A percentile compares a stretch with the other conserved stretches of the same genome.
phyloP scores from a whole-genome alignment of 2,797 vertebrate genomes.

The Enoplosus armatus region DNA sequence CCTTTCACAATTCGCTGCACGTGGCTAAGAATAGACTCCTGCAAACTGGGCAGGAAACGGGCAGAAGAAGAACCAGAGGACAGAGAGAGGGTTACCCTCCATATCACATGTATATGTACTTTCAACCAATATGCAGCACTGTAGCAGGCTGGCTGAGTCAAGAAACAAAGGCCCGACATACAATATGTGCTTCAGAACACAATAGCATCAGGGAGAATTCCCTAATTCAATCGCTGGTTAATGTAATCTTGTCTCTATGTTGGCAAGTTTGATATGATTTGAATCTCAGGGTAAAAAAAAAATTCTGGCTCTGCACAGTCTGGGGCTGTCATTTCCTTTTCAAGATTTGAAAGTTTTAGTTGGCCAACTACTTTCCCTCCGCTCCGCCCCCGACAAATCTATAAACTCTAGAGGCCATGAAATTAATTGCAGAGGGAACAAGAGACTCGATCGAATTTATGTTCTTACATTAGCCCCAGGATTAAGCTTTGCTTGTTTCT shows the following conservation, averaged over 20 bases:
- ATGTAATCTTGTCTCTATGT: background rate
- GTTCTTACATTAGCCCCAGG: constrained; percentile 73
- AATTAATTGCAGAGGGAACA: constrained; percentile 79
- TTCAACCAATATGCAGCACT: constrained; percentile 5
- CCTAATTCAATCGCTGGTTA: background rate
- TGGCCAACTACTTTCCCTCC: constrained; percentile 36
- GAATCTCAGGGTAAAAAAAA: background rate
- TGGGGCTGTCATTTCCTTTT: constrained; percentile 17
- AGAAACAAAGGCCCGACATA: background rate
- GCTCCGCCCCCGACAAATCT: constrained; percentile 53
- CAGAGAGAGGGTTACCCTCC: background rate
- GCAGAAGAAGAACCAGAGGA: constrained; percentile 21
- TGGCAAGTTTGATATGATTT: background rate
- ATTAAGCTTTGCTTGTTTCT: constrained; percentile 61
- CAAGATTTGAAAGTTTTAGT: constrained; percentile 43
- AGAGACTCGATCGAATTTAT: constrained; percentile 74
- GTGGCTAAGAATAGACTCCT: constrained; percentile 95
- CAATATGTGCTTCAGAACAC: background rate
- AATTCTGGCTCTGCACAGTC: background rate
- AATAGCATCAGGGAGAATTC: background rate
- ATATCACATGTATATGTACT: background rate
- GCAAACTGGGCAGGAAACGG: constrained; percentile 85
- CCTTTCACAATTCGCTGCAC: constrained; percentile 97
- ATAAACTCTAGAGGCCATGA: constrained; percentile 65
- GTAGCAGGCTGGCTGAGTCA: background rate